These are phyloP conservation scores for Pyrocoelia pectoralis DNA, from an alignment of 2,888 invertebrate genomes.

Conservation along the genomic window DNA sequence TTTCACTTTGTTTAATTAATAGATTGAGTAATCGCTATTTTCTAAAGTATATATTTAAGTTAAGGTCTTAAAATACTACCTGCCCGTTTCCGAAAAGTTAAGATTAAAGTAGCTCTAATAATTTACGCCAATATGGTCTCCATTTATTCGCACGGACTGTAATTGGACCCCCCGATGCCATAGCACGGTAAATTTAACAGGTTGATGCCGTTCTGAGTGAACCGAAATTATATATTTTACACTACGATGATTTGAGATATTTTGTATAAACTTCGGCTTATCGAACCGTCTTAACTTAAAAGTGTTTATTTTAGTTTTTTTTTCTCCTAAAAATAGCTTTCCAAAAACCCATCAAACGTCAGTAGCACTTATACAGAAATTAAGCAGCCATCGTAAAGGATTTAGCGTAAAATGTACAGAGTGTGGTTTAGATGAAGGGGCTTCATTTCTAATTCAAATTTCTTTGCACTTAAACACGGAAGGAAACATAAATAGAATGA, in stretches of 20 bases:
- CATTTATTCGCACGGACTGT: slow-evolving; percentile 33
- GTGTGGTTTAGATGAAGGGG: no score
- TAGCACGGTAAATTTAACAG: slow-evolving; percentile 47
- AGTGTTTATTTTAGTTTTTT: slow-evolving; percentile 13
- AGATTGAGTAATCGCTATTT: no score
- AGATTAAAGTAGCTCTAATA: slow-evolving; percentile 4
- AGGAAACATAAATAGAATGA: background rate
- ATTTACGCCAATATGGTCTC: slow-evolving; percentile 15
- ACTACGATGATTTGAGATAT: slow-evolving; percentile 36
- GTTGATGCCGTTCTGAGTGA: slow-evolving; percentile 47
- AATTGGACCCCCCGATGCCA: slow-evolving; percentile 43
- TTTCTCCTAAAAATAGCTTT: slow-evolving; percentile 8
- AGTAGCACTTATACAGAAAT: no score
- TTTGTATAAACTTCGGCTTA: slow-evolving; percentile 27
- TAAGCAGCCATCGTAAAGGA: no score
- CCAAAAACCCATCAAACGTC: slow-evolving; percentile 5
- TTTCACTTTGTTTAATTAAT: no score
- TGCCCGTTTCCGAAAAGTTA: background rate
- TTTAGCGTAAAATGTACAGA: no score
- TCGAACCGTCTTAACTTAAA: slow-evolving; percentile 20
- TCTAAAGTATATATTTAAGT: no score
- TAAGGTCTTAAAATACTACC: background rate
- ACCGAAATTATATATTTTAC: slow-evolving; percentile 47
- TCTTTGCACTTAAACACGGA: slow-evolving; percentile 13
- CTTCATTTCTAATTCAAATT: no score